Percentiles rank a stretch among this genome's conserved stretches.
Evolutionary conservation across 2,797 vertebrate species (phyloP).

Genomic region (Zalophus californianus): DNA sequence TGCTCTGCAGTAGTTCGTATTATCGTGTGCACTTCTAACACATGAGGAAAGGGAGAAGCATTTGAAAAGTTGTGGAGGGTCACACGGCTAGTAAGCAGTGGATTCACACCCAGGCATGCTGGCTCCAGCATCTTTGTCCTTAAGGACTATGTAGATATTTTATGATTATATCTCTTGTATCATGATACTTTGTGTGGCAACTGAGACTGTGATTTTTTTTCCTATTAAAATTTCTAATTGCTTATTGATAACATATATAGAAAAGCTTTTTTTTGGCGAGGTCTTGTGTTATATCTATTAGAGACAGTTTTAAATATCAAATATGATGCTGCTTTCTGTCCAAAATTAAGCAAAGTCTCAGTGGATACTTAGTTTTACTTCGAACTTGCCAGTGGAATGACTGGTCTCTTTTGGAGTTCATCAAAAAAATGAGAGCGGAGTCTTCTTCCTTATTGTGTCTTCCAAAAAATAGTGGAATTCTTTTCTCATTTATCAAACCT

Average conservation of each 20-base stretch:
- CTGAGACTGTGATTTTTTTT: neutral
- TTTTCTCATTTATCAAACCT: conserved; percentile 12
- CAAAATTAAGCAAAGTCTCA: neutral
- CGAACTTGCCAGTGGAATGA: neutral
- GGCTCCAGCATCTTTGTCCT: neutral
- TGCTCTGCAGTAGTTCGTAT: neutral
- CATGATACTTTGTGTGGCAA: neutral
- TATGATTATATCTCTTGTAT: neutral
- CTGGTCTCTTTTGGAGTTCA: neutral
- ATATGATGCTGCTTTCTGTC: neutral
- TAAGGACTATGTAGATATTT: neutral
- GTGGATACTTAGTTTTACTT: neutral
- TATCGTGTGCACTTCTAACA: neutral
- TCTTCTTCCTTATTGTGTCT: neutral
- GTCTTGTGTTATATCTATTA: neutral
- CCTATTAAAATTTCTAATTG: neutral
- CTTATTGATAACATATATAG: neutral
- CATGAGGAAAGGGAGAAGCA: neutral
- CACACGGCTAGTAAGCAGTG: neutral
- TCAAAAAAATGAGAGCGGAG: neutral
- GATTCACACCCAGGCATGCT: neutral
- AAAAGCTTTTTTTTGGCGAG: neutral
- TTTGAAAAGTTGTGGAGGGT: neutral
- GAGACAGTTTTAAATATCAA: neutral
- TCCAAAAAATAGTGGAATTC: neutral